Base-by-base conservation (phyloP, 2,888 invertebrate genomes). In the Caenorhabditis drosophilae region DNA sequence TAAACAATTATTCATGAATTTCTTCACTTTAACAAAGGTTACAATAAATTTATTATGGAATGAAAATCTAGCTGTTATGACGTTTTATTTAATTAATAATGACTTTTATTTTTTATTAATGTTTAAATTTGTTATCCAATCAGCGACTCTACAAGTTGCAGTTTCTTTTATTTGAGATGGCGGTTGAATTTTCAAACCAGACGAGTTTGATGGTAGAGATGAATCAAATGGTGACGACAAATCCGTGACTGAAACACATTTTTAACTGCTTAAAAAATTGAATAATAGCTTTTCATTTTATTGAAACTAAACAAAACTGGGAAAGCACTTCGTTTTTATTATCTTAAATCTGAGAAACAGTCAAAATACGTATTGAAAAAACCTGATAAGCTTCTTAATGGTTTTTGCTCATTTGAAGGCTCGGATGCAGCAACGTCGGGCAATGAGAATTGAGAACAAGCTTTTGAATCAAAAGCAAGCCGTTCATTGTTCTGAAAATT, bases 321-420 rank as follows among this genome's bases (percentile, higher is more conserved):
- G n/a, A n/a, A n/a, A n/a, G n/a, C n/a, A n/a, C n/a, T n/a, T n/a
- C n/a, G n/a, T n/a, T n/a, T n/a, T n/a, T n/a, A n/a, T n/a, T n/a
- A n/a, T n/a, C n/a, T n/a, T n/a, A n/a, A n/a, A n/a, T n/a, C n/a
- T n/a, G n/a, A n/a, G n/a, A n/a, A n/a, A n/a, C n/a, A n/a, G n/a
- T n/a, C n/a, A n/a, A n/a, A 41, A 20, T 15, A 15, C 11, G 7
- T 41, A 18, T 16, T n/a, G n/a, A 26, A 27, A 20, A 38, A 36
- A 71, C 71, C 71, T 50, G 71, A 66, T 15, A 68, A 42, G 49
- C 71, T 71, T 18, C 67, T 50, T 23, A 66, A 66, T 15, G 56
- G 50, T 7, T 59, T 52, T 45, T 46, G 47, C 12, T 22, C 44
- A 36, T 35, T 54, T 31, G 36, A 18, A 4, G 38, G 27, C 26